These are phyloP conservation scores for Alexandromys fortis DNA, from an alignment of 2,113 vertebrate species.

Conservation along the genomic window DNA sequence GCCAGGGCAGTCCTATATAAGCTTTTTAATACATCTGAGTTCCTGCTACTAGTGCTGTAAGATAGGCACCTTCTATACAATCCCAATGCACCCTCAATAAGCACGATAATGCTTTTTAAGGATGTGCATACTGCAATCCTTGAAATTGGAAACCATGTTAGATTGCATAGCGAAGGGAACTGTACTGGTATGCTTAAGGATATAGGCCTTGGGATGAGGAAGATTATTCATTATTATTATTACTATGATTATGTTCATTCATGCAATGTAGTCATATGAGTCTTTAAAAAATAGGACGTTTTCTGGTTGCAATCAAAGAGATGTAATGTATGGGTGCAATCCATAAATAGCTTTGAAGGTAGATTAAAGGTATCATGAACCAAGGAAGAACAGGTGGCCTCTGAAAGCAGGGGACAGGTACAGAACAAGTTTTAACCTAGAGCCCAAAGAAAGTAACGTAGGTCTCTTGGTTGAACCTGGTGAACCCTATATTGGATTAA, in stretches of 20 bases:
- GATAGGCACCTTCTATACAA: neutral
- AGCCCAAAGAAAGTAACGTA: neutral
- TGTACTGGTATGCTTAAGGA: neutral
- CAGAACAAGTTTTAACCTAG: neutral
- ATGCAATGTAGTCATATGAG: neutral
- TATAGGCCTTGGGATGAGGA: neutral
- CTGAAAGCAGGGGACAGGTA: neutral
- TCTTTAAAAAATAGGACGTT: neutral
- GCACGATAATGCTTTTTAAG: neutral
- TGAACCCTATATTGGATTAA: neutral
- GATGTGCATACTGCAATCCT: neutral
- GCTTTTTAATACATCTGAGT: neutral
- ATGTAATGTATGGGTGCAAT: neutral
- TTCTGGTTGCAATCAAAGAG: neutral
- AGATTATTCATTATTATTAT: constrained; percentile 10
- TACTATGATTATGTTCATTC: neutral
- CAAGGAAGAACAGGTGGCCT: neutral
- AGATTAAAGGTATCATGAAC: neutral
- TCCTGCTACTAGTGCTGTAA: neutral
- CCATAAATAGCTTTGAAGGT: neutral
- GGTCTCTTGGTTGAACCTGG: neutral
- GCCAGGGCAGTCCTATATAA: neutral
- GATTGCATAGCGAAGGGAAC: neutral
- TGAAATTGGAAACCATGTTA: neutral
- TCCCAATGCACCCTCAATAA: neutral